Evolutionary conservation across 1,140 invertebrate species (phyloP).

Genomic region (Nebria ingens): DNA sequence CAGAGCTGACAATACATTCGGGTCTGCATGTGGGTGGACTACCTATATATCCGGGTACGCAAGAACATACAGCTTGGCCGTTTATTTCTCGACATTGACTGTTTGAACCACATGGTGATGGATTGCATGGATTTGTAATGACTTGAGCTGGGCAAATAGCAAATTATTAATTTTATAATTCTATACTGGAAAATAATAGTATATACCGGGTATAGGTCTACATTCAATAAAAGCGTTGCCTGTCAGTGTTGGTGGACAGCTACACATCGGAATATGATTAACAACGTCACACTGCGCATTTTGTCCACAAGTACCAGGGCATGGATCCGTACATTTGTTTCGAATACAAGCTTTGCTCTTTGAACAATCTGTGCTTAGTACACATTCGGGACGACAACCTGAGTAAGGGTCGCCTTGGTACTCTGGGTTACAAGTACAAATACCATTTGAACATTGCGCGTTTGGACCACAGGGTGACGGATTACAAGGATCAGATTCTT

Average conservation of each 20-base stretch:
- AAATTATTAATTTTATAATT: conserved; percentile 51
- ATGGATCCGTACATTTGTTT: conserved; percentile 61
- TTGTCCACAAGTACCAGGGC: conserved; percentile 55
- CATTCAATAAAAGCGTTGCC: conserved; percentile 66
- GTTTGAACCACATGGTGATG: conserved; percentile 56
- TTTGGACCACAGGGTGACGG: conserved; percentile 48
- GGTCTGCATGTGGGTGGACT: conserved; percentile 53
- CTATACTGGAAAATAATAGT: conserved; percentile 49
- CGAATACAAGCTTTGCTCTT: conserved; percentile 56
- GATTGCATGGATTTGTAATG: conserved; percentile 46
- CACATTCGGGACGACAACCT: conserved; percentile 66
- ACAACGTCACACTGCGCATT: conserved; percentile 60
- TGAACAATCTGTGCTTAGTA: conserved; percentile 65
- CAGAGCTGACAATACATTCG: conserved; percentile 53
- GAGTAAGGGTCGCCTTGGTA: conserved; percentile 54
- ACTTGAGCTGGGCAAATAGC: conserved; percentile 41
- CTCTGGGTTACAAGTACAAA: conserved; percentile 45
- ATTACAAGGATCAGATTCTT: conserved; percentile 39
- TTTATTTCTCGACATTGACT: conserved; percentile 51
- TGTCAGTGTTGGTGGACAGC: conserved; percentile 51
- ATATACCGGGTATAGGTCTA: conserved; percentile 35
- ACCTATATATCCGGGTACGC: conserved; percentile 49
- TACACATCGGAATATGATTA: conserved; percentile 65
- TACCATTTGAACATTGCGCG: conserved; percentile 39
- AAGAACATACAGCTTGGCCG: conserved; percentile 52